Evolutionary conservation across 1,140 invertebrate genomes (phyloP), one percentile per base, ranked within the genome.

Genomic region (Mylabris phalerata): DNA sequence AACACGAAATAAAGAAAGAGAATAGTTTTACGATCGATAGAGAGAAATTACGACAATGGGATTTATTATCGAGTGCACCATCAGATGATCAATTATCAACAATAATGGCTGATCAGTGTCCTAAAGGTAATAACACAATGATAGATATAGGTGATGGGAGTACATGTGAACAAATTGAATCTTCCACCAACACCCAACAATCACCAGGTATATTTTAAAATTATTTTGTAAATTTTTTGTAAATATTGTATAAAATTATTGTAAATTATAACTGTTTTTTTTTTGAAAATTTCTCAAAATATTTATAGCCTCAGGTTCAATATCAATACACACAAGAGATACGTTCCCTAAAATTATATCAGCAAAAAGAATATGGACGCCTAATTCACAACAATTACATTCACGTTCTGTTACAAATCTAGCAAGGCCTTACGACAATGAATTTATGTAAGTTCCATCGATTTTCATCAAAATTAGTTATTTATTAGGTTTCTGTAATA

Each of bases 1-100:
- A 67, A 42, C 66, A 52, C 25, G 68, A 68, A 40, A 64, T 65
- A 24, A 66, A 62, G 55, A 71, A 72, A 50, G 67, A 67, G 40
- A 65, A 61, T 26, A 71, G 61, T 50, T 82, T 83, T 78, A 87
- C 89, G 71, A 84, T 90, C 63, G 89, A 92, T 77, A 82, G 89
- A 65, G 89, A 92, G 75, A 90, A 88, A 62, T 79, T 92, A 62
- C 80, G 89, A 38, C 89, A 92, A 69, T 92, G 89, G 89, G 89
- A 92, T 75, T 80, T 90, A 59, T 81, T 91, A 82, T 92, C 89
- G 44, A 90, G 88, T 78, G 88, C 82, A 39, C 71, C 72, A 40
- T 67, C 69, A 38, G 68, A 70, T 62, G 59, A 66, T 58, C 67
- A 69, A 57, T 54, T 65, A 19, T 61, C 54, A 38, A 60, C 60